Evolutionary conservation across 2,888 invertebrate genomes (phyloP).

Genomic region (Macrostomum cliftonense): DNA sequence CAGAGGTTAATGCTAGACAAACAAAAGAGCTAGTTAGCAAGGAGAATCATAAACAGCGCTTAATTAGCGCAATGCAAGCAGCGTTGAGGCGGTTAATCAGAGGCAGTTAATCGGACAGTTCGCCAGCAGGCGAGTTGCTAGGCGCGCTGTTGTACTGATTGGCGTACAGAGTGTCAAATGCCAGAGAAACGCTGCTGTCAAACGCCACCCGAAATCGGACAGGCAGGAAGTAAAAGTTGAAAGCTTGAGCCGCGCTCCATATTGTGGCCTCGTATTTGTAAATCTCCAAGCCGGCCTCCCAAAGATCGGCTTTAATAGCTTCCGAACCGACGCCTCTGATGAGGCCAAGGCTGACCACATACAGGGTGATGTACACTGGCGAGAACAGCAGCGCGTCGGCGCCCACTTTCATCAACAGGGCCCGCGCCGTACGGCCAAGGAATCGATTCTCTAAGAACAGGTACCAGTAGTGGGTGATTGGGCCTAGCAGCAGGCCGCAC

Average conservation of each 20-base stretch:
- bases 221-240: constrained; percentile 75
- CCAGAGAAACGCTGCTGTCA: constrained; percentile 26
- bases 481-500: constrained; percentile 57
- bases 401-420: constrained; percentile 51
- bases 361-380: constrained; percentile 55
- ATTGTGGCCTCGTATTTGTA: constrained; percentile 72
- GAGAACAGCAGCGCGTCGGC: constrained; percentile 66
- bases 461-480: constrained; percentile 72
- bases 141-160: constrained; percentile 9
- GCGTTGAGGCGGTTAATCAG: no score
- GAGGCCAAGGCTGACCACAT: constrained; percentile 55
- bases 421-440: constrained; percentile 48
- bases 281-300: constrained; percentile 54
- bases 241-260: constrained; percentile 74
- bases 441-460: constrained; percentile 52
- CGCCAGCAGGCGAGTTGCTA: no score
- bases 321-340: constrained; percentile 45
- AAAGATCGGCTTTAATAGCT: constrained; percentile 44
- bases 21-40: no score
- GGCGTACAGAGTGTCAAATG: constrained; percentile 29
- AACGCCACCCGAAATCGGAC: constrained; percentile 63
- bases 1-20: no score
- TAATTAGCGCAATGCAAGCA: no score
- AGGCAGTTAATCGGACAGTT: no score
- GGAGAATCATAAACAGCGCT: no score